These are phyloP conservation scores for Bovichtus variegatus DNA, from an alignment of 2,797 vertebrate genomes.

Conservation along the genomic window DNA sequence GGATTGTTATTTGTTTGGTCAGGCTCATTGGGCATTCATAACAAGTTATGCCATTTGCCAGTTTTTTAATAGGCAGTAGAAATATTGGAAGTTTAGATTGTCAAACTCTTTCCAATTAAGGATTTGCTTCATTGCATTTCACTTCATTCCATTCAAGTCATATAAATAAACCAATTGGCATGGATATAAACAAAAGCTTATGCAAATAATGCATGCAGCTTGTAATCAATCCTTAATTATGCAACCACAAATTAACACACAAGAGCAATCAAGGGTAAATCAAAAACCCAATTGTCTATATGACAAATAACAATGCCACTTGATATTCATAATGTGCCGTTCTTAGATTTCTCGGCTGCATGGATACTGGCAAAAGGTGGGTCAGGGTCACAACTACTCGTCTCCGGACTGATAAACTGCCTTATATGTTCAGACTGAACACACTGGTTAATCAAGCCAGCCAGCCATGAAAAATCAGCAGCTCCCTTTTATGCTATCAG, in stretches of 20 bases:
- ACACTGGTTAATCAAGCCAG: slow-evolving; percentile 80
- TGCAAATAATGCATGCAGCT: slow-evolving; percentile 72
- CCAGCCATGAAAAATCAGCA: slow-evolving; percentile 81
- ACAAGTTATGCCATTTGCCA: slow-evolving; percentile 64
- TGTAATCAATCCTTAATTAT: slow-evolving; percentile 82
- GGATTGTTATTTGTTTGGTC: slow-evolving; percentile 48
- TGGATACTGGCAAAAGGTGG: slow-evolving; percentile 49
- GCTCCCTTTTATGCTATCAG: slow-evolving; percentile 73
- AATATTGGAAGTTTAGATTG: slow-evolving; percentile 78
- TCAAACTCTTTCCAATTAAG: slow-evolving; percentile 79
- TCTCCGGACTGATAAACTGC: slow-evolving; percentile 76
- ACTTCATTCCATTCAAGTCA: slow-evolving; percentile 76
- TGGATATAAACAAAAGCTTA: slow-evolving; percentile 77
- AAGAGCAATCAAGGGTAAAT: slow-evolving; percentile 78
- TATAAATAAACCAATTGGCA: slow-evolving; percentile 74
- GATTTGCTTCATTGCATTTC: slow-evolving; percentile 75
- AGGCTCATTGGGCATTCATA: slow-evolving; percentile 67
- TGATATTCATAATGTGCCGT: slow-evolving; percentile 61
- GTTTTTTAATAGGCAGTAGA: slow-evolving; percentile 75
- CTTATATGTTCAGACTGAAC: slow-evolving; percentile 76
- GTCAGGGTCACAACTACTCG: slow-evolving; percentile 68
- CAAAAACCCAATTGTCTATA: slow-evolving; percentile 78
- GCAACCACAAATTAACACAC: slow-evolving; percentile 77
- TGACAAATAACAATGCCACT: slow-evolving; percentile 69
- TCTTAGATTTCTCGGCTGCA: slow-evolving; percentile 51